Evolutionary conservation across 2,888 invertebrate genomes (phyloP), one percentile per base, ranked within the genome.

Genomic region (Pterostichus niger): DNA sequence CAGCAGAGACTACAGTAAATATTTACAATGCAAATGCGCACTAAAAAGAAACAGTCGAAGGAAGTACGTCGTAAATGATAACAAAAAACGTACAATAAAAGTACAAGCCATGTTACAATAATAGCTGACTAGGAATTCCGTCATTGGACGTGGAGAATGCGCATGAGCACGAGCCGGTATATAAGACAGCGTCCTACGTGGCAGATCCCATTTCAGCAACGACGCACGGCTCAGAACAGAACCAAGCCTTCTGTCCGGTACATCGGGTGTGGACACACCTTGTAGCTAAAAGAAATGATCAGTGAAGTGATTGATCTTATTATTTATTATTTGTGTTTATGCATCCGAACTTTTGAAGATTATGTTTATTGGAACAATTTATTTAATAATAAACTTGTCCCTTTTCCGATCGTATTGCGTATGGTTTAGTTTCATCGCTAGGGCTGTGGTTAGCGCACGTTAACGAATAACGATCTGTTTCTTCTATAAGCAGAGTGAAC

Each of bases 121-220:
- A 83, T 83, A 82, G 82, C 61, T 73, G 82, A 82, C 82, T 75
- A 83, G 83, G 82, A 83, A 83, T 83, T 83, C 83, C 83, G 76
- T 61, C 35, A 83, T 83, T 83, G 83, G 77, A 9, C 31, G 49
- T 24, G 35, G 13, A 9, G 13, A 13, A 13, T 64, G 77, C 83
- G 83, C 83, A 77, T 77, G 83, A 15, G 83, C 68, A 24, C 35
- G 9, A 15, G 35, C 31, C 11, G 49, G 83, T 83, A 83, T 83
- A 77, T 83, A 83, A 68, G 64, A 52, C 49, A 52, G 35, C 33
- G 59, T 49, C 3, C 31, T 76, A 83, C 77, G 77, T 83, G 83
- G 77, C 76, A 54, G 68, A 24, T 68, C 68, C 9, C 83, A 83
- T 83, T 83, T 83, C 52, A 83, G 76, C 81, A 59, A 56, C 61